Base-by-base conservation (phyloP, 1,140 invertebrate species). In the Drosophila neocordata region DNA sequence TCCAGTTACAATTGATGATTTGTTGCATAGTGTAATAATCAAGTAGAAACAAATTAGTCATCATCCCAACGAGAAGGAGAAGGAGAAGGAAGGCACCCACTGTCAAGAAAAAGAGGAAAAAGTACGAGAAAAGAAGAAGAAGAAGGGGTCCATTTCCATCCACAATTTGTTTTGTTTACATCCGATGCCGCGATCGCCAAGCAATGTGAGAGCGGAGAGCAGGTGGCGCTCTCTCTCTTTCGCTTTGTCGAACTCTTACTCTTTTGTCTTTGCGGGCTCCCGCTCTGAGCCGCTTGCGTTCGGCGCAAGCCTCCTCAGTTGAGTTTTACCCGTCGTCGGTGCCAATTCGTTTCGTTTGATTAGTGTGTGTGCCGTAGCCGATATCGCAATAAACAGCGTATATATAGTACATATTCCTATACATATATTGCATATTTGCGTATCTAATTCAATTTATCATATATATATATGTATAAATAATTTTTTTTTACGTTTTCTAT, bases 291-390 rank as follows among this genome's bases (percentile, higher is more conserved):
- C 61, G 65, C 65, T 69, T 64, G 73, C 69, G 65, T 75, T 78
- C 64, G 56, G 73, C 60, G 71, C 69, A 22, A 38, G 66, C 58
- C 62, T 62, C 70, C 59, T 82, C 70, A 85, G 75, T 85, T 77
- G 82, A 78, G 75, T 85, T 85, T 85, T 66, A 72, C 56, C 70
- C 83, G 78, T 69, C 83, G 83, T 87, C 82, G 82, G 83, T 82
- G 82, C 74, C 74, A 69, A 78, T 65, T 82, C 81, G 81, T 75
- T 75, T 48, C 22, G 37, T 59, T 59, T 37, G 15, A 11, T 48
- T 60, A 56, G 71, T 73, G 69, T 48, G 24, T 63, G 72, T 81
- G 82, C 79, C 78, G 83, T 72, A 73, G 69, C 81, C 83, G 79
- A 78, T 78, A 82, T 82, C 79, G 79, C 66, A 64, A 62, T 61